phyloP scores from a whole-genome alignment of 2,113 vertebrate genomes.

The Plotosus lineatus region DNA sequence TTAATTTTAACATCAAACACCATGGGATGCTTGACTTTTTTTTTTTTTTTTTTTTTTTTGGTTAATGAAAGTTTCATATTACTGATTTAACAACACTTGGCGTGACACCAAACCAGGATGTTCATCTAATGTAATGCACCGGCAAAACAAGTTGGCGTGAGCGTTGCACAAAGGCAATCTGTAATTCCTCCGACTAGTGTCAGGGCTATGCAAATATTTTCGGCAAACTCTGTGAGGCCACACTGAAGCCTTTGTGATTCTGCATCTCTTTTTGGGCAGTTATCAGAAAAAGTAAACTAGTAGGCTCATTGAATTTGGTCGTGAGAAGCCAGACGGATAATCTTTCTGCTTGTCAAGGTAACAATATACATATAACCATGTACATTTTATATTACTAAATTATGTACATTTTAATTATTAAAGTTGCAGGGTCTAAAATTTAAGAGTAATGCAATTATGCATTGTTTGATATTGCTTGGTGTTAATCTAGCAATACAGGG shows the following conservation, averaged over 20 bases:
- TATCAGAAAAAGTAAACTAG: constrained; percentile 18
- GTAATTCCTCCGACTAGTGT: constrained; percentile 11
- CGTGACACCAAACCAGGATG: not conserved
- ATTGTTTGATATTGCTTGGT: no score
- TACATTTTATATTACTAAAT: not conserved
- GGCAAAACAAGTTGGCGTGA: not conserved
- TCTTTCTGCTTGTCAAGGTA: constrained; percentile 3
- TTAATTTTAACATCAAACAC: no score
- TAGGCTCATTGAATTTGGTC: not conserved
- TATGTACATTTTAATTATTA: not conserved
- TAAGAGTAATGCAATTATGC: no score
- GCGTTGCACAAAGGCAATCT: constrained; percentile 12
- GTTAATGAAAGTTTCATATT: not conserved
- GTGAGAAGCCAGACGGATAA: not conserved
- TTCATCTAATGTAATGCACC: not conserved
- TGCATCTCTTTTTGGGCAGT: not conserved
- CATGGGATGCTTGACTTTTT: no score
- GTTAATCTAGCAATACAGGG: no score
- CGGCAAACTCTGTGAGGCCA: constrained; percentile 22
- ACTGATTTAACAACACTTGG: not conserved
- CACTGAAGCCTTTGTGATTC: constrained; percentile 30
- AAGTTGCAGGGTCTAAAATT: not conserved
- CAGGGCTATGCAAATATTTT: constrained; percentile 36
- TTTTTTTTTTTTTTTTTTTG: not conserved
- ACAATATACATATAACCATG: not conserved